Percentiles rank a stretch among this genome's conserved stretches.
These are phyloP conservation scores for Tenthredo amoena DNA, from an alignment of 2,888 invertebrate genomes.

Conservation along the genomic window DNA sequence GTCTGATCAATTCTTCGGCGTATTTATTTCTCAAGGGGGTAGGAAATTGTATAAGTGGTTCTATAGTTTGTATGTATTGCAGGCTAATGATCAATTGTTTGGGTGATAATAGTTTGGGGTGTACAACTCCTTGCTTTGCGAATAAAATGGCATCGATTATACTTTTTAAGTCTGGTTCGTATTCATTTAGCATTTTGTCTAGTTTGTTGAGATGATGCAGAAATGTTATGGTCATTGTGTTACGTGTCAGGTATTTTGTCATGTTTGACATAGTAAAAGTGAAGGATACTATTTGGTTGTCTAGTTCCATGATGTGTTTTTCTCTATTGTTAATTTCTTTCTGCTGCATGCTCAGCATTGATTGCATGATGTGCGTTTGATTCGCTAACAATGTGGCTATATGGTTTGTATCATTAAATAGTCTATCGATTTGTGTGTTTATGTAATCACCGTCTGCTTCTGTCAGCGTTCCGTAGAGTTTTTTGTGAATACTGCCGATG, in stretches of 20 bases:
- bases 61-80: background rate
- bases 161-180: background rate
- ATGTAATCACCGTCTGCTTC: background rate
- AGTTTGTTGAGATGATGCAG: background rate
- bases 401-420: background rate
- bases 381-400: background rate
- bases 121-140: background rate
- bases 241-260: background rate
- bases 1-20: background rate
- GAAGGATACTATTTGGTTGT: background rate
- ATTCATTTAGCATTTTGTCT: background rate
- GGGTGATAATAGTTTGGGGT: background rate
- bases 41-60: background rate
- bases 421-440: background rate
- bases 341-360: background rate
- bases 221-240: background rate
- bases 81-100: background rate
- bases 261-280: background rate
- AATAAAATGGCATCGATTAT: background rate
- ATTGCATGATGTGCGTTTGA: background rate
- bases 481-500: background rate
- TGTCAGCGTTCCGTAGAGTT: background rate
- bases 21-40: background rate
- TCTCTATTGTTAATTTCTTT: background rate
- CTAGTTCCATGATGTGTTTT: background rate